Evolutionary conservation across 2,888 invertebrate genomes (phyloP), one percentile per base, ranked within the genome.

Genomic region (Sarcophaga carnaria): DNA sequence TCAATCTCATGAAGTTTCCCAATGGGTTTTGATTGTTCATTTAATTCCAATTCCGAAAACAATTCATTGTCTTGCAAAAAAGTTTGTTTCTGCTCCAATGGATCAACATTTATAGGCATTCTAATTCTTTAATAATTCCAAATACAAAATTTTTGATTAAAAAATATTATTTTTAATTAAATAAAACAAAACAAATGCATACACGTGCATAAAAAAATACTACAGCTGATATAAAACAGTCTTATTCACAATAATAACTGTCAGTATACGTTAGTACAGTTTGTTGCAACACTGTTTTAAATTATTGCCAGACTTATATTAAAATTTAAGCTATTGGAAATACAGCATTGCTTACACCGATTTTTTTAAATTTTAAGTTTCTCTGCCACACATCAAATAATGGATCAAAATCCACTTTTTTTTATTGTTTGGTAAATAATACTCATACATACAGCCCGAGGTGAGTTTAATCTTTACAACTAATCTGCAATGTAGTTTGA

Each of bases 1-100:
- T 89, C 85, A 25, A 91, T 89, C 4, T 88, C 85, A 3, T 86
- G 77, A 12, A 90, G 86, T 10, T 89, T 88, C 0, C 89, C 90
- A 4, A 89, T 66, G 10, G 89, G 78, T 22, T 87, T 77, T 3
- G 83, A 84, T 14, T 88, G 86, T 4, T 72, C 70, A 1, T 63
- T 71, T 3, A 78, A n/a, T 22, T 88, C 83, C 8, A 90, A 64
- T 84, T 90, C 90, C 0, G 70, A 77, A 62, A 82, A 89, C 8
- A 85, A 82, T 25, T 66, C 20, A 70, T 90, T 90, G 5, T 87
- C 76, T 2, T 85, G 79, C 0, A 90, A 60, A 25, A 89, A 89
- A 4, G 59, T 60, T 25, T 84, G n/a, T 25, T 85, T 88, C 1
- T n/a, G 20, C 2, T 47, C 49, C 25, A 71, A 8, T 2, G 74